Conservation (phyloP, 2,113 vertebrate species). For the Platichthys stellatus region DNA sequence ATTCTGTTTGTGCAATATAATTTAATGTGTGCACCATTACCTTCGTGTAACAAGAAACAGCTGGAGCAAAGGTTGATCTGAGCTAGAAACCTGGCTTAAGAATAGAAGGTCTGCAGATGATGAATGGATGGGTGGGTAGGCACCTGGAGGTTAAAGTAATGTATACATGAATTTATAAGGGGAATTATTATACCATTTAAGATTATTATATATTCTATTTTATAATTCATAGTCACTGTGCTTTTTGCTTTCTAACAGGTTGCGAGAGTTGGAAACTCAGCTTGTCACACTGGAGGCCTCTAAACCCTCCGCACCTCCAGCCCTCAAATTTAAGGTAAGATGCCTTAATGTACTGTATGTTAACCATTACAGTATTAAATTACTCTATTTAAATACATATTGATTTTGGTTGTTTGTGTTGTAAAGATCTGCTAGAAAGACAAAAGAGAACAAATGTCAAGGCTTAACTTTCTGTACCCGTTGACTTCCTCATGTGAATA, state of each 20-base stretch:
- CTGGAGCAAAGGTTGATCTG: no score
- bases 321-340: slow-evolving; percentile 94
- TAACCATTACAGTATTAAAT: not conserved
- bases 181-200: not conserved
- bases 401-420: not conserved
- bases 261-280: slow-evolving; percentile 91
- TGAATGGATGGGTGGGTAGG: not conserved
- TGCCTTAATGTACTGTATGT: not conserved
- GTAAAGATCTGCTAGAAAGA: not conserved
- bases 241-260: slow-evolving; percentile 73
- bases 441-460: not conserved
- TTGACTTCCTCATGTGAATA: not conserved
- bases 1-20: no score
- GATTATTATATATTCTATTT: not conserved
- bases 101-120: not conserved
- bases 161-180: not conserved
- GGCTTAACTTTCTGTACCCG: no score
- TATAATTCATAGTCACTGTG: not conserved
- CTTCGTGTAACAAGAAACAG: no score
- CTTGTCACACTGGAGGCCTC: slow-evolving; percentile 87
- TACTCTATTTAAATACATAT: not conserved
- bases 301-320: slow-evolving; percentile 85
- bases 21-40: no score
- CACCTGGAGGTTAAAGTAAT: not conserved
- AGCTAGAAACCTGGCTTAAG: not conserved